These are phyloP conservation scores for Miniopterus natalensis DNA, from an alignment of 2,113 vertebrate species.

Conservation along the genomic window DNA sequence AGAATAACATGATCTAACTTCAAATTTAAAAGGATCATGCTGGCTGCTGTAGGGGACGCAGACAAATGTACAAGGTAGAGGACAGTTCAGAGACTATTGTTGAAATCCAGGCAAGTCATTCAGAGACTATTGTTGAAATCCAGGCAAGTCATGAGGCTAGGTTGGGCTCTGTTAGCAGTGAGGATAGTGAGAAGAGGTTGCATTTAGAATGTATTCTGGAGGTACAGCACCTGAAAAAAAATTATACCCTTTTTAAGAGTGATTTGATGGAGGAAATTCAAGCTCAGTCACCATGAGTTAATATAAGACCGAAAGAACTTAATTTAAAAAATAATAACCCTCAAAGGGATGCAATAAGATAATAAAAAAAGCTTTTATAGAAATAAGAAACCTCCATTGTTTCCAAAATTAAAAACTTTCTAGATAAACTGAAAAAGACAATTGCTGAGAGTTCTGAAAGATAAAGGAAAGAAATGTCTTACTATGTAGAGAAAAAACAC, in stretches of 20 bases:
- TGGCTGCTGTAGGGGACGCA: not conserved
- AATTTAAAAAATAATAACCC: not conserved
- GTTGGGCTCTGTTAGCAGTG: not conserved
- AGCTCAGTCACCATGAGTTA: not conserved
- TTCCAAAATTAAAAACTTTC: not conserved
- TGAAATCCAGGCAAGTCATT: not conserved
- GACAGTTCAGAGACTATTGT: not conserved
- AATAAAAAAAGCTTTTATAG: not conserved
- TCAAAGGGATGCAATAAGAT: not conserved
- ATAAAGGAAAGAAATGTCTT: not conserved
- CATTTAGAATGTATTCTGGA: not conserved
- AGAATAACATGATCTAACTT: not conserved
- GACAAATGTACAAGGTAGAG: not conserved
- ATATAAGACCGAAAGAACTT: not conserved
- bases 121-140: not conserved
- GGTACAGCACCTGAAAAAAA: not conserved
- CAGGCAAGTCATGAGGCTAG: not conserved
- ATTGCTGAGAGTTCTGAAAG: not conserved
- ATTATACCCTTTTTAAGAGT: not conserved
- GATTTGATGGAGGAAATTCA: not conserved
- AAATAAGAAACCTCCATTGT: not conserved
- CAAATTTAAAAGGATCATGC: not conserved
- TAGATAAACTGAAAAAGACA: not conserved
- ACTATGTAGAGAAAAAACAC: not conserved
- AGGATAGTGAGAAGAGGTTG: not conserved